Evolutionary conservation across 2,797 vertebrate species (phyloP), one percentile per base, ranked within the genome.

Genomic region (Sebastolobus altivelis): DNA sequence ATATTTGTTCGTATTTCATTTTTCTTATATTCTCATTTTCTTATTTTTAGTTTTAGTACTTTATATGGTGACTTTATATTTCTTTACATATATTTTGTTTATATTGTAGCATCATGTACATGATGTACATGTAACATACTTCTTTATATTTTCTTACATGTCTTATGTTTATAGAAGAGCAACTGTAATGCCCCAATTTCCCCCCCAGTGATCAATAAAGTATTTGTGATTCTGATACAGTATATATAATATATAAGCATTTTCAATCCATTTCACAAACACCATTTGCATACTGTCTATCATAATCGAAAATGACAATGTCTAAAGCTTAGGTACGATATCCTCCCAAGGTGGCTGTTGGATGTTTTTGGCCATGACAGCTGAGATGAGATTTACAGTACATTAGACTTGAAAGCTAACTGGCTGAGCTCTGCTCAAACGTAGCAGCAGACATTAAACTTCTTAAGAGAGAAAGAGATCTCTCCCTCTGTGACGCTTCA

Each of bases 351-450:
- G 22, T 69, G 40, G n/a, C 20, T 65, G 33, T 69, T 74, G 46
- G 62, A 52, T 70, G 13, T 35, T 59, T 58, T 58, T 62, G 35
- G 35, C 14, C 18, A 16, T 65, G 74, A 65, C 69, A 65, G 54
- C 54, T 55, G 18, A 59, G 65, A 72, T 31, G 22, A 78, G 75
- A 76, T 76, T 56, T 76, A 56, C 25, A 63, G 68, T 59, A 40
- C 31, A 31, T 58, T 73, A 59, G 31, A 66, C 80, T 77, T 82
- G 77, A 80, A 82, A 80, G 80, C 70, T 27, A 70, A 55, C 54
- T 7, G 33, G 62, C 62, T 77, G 72, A 72, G 63, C 40, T 71
- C 40, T 37, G 3, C 43, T 72, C 37, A 63, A 37, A 73, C 20
- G 2, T 55, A 70, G 60, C 18, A 58, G 54, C 12, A 66, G 40